Conservation (phyloP, 2,888 invertebrate species). For the Zootermopsis nevadensis region DNA sequence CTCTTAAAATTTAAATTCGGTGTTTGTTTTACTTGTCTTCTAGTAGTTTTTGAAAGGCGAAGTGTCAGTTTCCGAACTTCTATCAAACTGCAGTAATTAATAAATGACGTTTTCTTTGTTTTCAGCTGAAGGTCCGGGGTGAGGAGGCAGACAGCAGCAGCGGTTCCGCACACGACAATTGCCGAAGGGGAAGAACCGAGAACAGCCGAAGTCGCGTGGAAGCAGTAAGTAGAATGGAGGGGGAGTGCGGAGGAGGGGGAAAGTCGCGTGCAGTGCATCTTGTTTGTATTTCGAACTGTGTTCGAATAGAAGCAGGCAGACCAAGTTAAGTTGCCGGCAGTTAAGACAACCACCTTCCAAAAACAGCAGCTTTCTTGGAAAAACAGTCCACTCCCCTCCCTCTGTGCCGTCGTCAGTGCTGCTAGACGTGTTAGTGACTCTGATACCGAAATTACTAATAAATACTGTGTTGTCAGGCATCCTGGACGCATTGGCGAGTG, state of each 20-base stretch:
- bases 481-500: background rate
- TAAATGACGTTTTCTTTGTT: constrained; percentile 32
- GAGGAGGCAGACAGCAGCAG: background rate
- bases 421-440: background rate
- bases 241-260: constrained; percentile 26
- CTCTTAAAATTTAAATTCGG: too few relatives aligned
- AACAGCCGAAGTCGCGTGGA: constrained; percentile 43
- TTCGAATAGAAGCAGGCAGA: constrained; percentile 38
- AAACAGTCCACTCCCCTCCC: constrained; percentile 19
- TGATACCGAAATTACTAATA: constrained; percentile 7
- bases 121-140: constrained; percentile 23
- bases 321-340: constrained; percentile 37
- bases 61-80: too few relatives aligned
- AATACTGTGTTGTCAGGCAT: constrained; percentile 19
- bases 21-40: too few relatives aligned
- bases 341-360: constrained; percentile 5
- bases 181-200: constrained; percentile 45
- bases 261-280: constrained; percentile 46
- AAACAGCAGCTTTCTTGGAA: constrained; percentile 14
- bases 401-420: background rate
- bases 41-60: too few relatives aligned
- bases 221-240: constrained; percentile 39
- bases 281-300: constrained; percentile 48
- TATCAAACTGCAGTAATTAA: background rate
- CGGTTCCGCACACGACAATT: constrained; percentile 37